A percentile compares a stretch with the other conserved stretches of the same genome.
Evolutionary conservation across 2,888 invertebrate genomes (phyloP).

Genomic region (Cloeon dipterum): DNA sequence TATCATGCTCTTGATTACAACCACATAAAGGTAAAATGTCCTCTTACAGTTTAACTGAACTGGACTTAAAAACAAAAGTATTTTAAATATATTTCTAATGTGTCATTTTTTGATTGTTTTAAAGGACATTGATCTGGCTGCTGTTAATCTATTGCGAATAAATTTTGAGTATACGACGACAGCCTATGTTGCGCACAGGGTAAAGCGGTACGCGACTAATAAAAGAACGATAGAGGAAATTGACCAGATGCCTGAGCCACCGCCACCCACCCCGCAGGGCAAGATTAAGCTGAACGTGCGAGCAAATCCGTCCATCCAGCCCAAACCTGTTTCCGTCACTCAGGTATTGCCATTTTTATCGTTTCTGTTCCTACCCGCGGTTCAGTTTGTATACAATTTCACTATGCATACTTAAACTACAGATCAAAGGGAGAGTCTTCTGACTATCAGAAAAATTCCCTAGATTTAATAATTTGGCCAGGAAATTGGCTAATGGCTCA

Average conservation of each 20-base stretch:
- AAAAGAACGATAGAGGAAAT: constrained; percentile 45
- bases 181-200: constrained; percentile 67
- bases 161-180: constrained; percentile 43
- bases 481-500: too few species aligned
- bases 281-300: constrained; percentile 35
- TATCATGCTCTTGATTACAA: constrained; percentile 46
- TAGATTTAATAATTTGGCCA: too few species aligned
- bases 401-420: too few species aligned
- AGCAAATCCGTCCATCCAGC: constrained; percentile 12
- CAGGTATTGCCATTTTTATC: too few species aligned
- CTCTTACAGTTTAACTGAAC: too few species aligned
- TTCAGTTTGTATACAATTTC: too few species aligned
- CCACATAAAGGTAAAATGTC: constrained; percentile 37
- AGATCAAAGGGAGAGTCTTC: too few species aligned
- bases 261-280: constrained; percentile 38
- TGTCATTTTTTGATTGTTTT: constrained; percentile 10
- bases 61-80: too few species aligned
- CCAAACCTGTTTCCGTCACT: constrained; percentile 6
- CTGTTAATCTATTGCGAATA: constrained; percentile 36
- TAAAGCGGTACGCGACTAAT: constrained; percentile 47
- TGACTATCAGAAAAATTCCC: too few species aligned
- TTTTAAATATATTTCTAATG: neutral
- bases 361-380: neutral
- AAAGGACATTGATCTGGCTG: constrained; percentile 39
- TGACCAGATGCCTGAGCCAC: constrained; percentile 29